Percentiles rank a stretch among this genome's conserved stretches.
Conservation (phyloP, 1,140 invertebrate genomes). For the Delia radicum region DNA sequence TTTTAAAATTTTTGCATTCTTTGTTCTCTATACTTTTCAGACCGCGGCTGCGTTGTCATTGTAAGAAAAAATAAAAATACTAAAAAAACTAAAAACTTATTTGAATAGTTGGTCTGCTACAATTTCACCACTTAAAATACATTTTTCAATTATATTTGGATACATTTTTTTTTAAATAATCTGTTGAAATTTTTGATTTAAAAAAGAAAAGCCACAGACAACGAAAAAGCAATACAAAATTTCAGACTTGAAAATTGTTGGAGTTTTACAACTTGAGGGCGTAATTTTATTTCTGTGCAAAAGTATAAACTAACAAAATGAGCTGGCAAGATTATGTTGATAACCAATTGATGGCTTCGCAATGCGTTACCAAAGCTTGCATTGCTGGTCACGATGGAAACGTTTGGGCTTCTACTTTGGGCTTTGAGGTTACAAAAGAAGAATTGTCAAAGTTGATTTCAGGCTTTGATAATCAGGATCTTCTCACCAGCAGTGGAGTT, state of each 20-base stretch:
- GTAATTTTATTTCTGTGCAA: neutral
- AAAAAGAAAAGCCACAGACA: neutral
- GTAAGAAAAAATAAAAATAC: neutral
- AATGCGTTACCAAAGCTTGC: slow-evolving; percentile 88
- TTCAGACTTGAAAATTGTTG: neutral
- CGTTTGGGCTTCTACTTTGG: slow-evolving; percentile 91
- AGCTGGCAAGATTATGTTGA: slow-evolving; percentile 98
- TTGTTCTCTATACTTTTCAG: slow-evolving; percentile 4
- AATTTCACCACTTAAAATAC: neutral
- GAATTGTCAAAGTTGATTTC: slow-evolving; percentile 82
- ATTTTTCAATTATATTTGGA: neutral
- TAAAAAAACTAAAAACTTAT: neutral
- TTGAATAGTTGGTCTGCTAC: too few species aligned
- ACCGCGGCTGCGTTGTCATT: slow-evolving; percentile 22
- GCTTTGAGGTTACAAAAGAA: slow-evolving; percentile 87
- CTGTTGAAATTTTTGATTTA: neutral
- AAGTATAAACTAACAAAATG: slow-evolving; percentile 62
- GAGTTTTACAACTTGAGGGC: neutral
- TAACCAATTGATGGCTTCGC: slow-evolving; percentile 91
- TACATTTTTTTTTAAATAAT: neutral
- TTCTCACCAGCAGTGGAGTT: slow-evolving; percentile 80
- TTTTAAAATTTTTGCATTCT: slow-evolving; percentile 16
- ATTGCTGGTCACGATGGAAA: slow-evolving; percentile 93
- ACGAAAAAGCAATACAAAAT: neutral
- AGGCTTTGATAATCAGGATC: slow-evolving; percentile 82